Evolutionary conservation across 2,113 vertebrate species (phyloP).

Genomic region (Meriones unguiculatus): DNA sequence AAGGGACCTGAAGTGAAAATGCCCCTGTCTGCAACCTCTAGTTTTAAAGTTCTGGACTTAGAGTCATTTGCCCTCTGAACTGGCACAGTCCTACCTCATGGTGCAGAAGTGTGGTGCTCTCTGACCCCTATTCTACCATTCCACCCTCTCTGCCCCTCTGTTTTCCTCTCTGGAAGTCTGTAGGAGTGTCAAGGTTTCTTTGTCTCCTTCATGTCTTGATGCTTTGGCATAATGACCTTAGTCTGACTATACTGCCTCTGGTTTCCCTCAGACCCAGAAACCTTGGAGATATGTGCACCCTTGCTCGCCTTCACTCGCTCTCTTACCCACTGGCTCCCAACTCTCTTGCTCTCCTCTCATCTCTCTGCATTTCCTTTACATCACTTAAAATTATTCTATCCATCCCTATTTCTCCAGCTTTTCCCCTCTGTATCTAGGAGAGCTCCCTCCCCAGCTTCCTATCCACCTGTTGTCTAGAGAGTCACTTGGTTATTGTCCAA

Average conservation of each 20-base stretch:
- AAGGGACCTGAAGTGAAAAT: neutral
- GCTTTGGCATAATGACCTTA: neutral
- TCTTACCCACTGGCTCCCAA: neutral
- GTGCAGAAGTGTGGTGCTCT: accelerated
- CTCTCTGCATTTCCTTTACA: neutral
- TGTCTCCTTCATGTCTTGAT: neutral
- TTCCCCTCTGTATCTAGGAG: neutral
- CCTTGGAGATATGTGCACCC: neutral
- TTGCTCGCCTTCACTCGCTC: accelerated
- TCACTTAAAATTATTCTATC: accelerated
- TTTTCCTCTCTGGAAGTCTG: neutral
- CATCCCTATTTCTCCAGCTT: neutral
- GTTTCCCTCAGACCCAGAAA: accelerated
- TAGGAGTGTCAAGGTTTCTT: accelerated
- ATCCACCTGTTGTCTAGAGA: neutral
- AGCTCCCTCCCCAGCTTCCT: neutral
- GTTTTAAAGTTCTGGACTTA: neutral
- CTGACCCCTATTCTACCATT: accelerated
- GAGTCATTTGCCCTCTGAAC: too few species aligned
- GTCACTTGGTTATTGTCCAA: neutral
- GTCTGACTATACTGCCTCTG: neutral
- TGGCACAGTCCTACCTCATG: neutral
- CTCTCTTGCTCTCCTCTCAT: neutral
- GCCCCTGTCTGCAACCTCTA: neutral
- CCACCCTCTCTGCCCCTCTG: accelerated